Conservation (phyloP, 2,888 invertebrate genomes). For the Arrhopalites spinosus region DNA sequence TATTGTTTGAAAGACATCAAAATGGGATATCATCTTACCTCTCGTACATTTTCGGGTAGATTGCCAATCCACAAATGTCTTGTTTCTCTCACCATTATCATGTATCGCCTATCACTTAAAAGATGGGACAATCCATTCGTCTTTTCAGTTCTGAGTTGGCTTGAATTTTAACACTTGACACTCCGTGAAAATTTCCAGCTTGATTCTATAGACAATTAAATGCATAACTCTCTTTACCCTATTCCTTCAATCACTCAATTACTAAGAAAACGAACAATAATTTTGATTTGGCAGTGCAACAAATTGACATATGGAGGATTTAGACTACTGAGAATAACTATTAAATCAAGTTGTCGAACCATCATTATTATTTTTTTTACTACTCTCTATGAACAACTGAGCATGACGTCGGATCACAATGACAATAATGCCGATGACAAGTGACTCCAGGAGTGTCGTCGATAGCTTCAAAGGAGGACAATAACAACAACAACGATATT, state of each 20-base stretch:
- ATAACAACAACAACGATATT: conserved; percentile 18
- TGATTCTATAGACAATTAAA: conserved; percentile 18
- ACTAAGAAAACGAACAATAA: neutral
- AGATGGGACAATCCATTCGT: conserved; percentile 69
- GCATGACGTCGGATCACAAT: conserved; percentile 14
- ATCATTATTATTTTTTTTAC: conserved; percentile 6
- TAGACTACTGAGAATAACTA: conserved; percentile 25
- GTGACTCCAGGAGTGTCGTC: conserved; percentile 25
- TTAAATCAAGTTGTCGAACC: conserved; percentile 20
- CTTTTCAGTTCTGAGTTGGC: conserved; percentile 32
- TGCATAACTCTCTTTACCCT: conserved; percentile 20
- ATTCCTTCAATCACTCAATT: neutral
- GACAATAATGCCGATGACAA: conserved; percentile 17
- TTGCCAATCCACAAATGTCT: conserved; percentile 99
- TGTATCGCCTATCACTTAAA: conserved; percentile 67
- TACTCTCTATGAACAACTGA: neutral
- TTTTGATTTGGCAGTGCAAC: neutral
- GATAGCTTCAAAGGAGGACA: conserved; percentile 10
- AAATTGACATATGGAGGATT: conserved; percentile 13
- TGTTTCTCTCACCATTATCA: conserved; percentile 91
- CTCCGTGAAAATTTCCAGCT: conserved; percentile 12
- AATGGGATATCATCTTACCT: no score
- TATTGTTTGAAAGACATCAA: no score
- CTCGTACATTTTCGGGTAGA: conserved; percentile 98
- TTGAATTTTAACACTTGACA: conserved; percentile 26